A percentile compares a stretch with the other conserved stretches of the same genome.
Evolutionary conservation across 1,140 invertebrate species (phyloP).

Genomic region (Dendroctonus valens): DNA sequence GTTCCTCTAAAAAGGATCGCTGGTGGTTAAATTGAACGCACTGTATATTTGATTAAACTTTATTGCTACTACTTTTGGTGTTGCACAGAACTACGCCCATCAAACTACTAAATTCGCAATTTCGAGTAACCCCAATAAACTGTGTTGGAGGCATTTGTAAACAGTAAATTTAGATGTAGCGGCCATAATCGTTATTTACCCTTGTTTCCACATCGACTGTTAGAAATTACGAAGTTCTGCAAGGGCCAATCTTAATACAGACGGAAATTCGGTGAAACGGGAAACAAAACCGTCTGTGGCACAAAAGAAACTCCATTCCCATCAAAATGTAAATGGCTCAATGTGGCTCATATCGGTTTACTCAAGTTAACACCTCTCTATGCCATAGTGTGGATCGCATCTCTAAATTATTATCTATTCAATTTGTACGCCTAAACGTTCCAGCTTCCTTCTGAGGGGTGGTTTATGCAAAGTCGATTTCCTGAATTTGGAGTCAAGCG

Average conservation of each 20-base stretch:
- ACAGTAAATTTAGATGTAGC: slow-evolving; percentile 11
- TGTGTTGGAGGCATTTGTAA: slow-evolving; percentile 12
- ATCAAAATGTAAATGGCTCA: slow-evolving; percentile 46
- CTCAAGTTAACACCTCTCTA: slow-evolving; percentile 23
- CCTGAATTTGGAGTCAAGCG: slow-evolving; percentile 20
- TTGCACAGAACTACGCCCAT: no score
- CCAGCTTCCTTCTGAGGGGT: slow-evolving; percentile 20
- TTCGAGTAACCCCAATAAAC: slow-evolving; percentile 5
- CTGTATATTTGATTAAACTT: no score
- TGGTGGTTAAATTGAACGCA: no score
- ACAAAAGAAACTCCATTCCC: slow-evolving; percentile 43
- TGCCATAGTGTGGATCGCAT: slow-evolving; percentile 17
- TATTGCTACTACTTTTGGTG: no score
- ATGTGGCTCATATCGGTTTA: slow-evolving; percentile 40
- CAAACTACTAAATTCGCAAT: slow-evolving; percentile 11
- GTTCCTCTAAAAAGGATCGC: no score
- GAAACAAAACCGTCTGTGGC: slow-evolving; percentile 13
- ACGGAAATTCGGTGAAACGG: slow-evolving; percentile 5
- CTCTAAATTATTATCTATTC: slow-evolving; percentile 34
- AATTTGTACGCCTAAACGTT: slow-evolving; percentile 33
- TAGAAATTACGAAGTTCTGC: slow-evolving; percentile 13
- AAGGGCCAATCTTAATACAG: slow-evolving; percentile 31
- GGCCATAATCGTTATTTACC: slow-evolving; percentile 18
- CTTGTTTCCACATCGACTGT: slow-evolving; percentile 10
- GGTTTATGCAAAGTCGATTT: slow-evolving; percentile 32